phyloP scores from a whole-genome alignment of 1,140 invertebrate genomes.

The Anastrepha ludens region DNA sequence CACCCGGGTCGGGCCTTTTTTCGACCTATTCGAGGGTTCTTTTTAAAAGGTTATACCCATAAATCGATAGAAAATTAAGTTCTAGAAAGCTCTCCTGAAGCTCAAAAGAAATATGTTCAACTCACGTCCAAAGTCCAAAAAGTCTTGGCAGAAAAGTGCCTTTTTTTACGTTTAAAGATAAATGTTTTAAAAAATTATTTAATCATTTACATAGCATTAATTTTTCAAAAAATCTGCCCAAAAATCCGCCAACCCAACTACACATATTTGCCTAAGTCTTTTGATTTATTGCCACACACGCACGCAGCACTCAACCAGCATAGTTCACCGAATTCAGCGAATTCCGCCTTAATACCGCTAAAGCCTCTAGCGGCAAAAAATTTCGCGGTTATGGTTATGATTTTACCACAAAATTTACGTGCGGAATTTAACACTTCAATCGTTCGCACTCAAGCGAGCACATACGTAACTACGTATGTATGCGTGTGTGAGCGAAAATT shows the following conservation, averaged over 20 bases:
- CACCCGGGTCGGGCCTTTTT: no score
- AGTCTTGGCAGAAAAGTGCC: no score
- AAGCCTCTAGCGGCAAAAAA: background rate
- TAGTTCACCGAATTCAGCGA: background rate
- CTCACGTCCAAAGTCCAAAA: no score
- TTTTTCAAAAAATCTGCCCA: background rate
- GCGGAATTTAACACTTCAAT: constrained; percentile 10
- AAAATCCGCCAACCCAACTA: background rate
- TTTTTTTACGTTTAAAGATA: no score
- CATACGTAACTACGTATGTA: background rate
- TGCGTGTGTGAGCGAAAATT: background rate
- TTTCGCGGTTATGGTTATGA: constrained; percentile 2
- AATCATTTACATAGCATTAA: no score
- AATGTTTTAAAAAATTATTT: no score
- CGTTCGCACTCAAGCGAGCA: background rate
- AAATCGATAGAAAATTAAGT: no score
- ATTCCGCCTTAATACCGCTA: background rate
- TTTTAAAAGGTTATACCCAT: no score
- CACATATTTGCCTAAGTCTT: background rate
- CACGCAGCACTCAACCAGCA: background rate
- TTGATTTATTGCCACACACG: background rate
- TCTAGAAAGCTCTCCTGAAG: no score
- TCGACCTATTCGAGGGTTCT: no score
- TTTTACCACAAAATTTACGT: constrained; percentile 23
- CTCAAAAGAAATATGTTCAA: no score